These are phyloP conservation scores for Parauchenoglanis punctatus DNA, from an alignment of 2,797 vertebrate species.

Conservation along the genomic window DNA sequence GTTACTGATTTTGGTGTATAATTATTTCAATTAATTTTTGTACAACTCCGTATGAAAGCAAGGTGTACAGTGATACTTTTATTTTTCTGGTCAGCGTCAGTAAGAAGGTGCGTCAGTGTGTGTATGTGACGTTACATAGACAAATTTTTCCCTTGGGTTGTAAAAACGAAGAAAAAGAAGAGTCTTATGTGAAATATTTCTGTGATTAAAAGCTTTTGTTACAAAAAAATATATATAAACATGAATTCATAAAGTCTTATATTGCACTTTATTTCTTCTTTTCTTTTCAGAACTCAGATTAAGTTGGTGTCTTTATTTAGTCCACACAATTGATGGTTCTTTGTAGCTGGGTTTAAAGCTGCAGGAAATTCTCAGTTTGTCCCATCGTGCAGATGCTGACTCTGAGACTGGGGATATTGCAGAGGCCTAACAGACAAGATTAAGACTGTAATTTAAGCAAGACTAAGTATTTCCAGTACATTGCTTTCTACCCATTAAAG, in stretches of 20 bases:
- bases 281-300: neutral
- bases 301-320: neutral
- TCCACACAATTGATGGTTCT: neutral
- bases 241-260: slow-evolving; percentile 73
- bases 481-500: neutral
- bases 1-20: slow-evolving; percentile 70
- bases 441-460: slow-evolving; percentile 1
- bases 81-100: slow-evolving; percentile 75
- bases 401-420: neutral
- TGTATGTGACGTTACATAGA: slow-evolving; percentile 76
- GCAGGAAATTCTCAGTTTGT: neutral
- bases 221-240: slow-evolving; percentile 76
- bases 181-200: slow-evolving; percentile 68
- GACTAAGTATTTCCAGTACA: neutral
- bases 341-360: neutral
- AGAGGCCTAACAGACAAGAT: neutral
- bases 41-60: slow-evolving; percentile 72
- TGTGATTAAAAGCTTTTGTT: slow-evolving; percentile 83
- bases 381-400: neutral
- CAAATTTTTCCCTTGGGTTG: slow-evolving; percentile 83
- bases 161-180: slow-evolving; percentile 66
- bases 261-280: slow-evolving; percentile 60
- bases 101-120: slow-evolving; percentile 81
- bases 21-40: slow-evolving; percentile 78
- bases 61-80: slow-evolving; percentile 73